These are phyloP conservation scores for Gallinago media DNA, from an alignment of 2,113 vertebrate genomes.

Conservation along the genomic window DNA sequence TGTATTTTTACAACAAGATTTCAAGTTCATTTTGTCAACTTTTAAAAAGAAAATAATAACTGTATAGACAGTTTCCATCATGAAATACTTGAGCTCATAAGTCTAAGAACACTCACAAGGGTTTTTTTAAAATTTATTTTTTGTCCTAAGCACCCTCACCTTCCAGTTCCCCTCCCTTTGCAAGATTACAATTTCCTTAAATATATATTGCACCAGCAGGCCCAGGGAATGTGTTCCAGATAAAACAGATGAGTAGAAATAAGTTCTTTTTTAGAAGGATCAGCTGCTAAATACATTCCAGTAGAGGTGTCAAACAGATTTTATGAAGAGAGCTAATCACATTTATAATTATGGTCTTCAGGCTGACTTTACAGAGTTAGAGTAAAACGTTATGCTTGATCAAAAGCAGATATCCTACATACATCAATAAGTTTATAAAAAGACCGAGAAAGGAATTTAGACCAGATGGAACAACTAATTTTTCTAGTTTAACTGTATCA, in stretches of 20 bases:
- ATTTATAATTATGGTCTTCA: constrained; percentile 32
- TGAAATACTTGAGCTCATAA: background rate
- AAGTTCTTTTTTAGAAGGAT: background rate
- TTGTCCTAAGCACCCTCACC: background rate
- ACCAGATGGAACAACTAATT: constrained; percentile 24
- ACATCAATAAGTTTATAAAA: constrained; percentile 38
- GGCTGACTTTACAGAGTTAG: background rate
- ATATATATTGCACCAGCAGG: constrained; percentile 3
- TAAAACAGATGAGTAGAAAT: constrained; percentile 35
- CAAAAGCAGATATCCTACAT: constrained; percentile 30
- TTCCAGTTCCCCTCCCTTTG: background rate
- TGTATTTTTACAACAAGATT: background rate
- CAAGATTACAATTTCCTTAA: constrained; percentile 20
- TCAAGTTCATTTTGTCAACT: background rate
- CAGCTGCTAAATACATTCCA: constrained; percentile 50
- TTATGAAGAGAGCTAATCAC: constrained; percentile 14
- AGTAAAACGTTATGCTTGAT: constrained; percentile 17
- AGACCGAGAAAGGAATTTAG: constrained; percentile 18
- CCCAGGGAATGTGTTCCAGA: background rate
- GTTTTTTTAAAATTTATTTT: background rate
- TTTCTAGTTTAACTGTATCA: background rate
- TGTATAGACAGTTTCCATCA: background rate
- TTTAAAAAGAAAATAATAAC: background rate
- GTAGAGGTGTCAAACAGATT: constrained; percentile 29
- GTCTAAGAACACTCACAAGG: background rate